These are phyloP conservation scores for Psilopogon haemacephalus DNA, from an alignment of 2,113 vertebrate species.

Conservation along the genomic window DNA sequence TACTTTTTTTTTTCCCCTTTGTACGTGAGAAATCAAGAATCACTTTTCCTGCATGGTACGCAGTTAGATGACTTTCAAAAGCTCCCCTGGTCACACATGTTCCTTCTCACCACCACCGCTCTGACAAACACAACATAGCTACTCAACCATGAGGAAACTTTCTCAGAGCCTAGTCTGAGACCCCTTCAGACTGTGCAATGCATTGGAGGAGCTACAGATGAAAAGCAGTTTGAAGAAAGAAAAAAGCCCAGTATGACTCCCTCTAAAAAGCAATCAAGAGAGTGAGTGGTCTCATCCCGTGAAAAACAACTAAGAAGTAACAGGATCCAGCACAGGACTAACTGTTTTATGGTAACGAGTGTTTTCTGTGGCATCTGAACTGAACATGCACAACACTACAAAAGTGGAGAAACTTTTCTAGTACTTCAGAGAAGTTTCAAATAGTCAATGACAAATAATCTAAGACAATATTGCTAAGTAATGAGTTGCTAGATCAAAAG, in stretches of 20 bases:
- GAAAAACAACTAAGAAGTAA: not conserved
- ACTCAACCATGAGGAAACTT: not conserved
- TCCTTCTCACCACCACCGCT: not conserved
- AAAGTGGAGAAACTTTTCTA: not conserved
- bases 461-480: not conserved
- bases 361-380: not conserved
- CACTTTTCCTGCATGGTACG: not conserved
- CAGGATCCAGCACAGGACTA: not conserved
- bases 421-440: not conserved
- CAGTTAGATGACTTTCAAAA: not conserved
- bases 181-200: not conserved
- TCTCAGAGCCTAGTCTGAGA: not conserved
- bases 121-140: not conserved
- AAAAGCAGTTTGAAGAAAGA: not conserved
- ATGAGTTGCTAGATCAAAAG: not conserved
- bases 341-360: not conserved
- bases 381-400: not conserved
- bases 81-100: not conserved
- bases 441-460: not conserved
- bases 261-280: not conserved
- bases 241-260: accelerated
- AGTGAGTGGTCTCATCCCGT: not conserved
- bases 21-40: not conserved
- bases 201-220: not conserved
- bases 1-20: not conserved